Evolutionary conservation across 2,888 invertebrate species (phyloP), one percentile per base, ranked within the genome.

Genomic region (Papilio elwesi): DNA sequence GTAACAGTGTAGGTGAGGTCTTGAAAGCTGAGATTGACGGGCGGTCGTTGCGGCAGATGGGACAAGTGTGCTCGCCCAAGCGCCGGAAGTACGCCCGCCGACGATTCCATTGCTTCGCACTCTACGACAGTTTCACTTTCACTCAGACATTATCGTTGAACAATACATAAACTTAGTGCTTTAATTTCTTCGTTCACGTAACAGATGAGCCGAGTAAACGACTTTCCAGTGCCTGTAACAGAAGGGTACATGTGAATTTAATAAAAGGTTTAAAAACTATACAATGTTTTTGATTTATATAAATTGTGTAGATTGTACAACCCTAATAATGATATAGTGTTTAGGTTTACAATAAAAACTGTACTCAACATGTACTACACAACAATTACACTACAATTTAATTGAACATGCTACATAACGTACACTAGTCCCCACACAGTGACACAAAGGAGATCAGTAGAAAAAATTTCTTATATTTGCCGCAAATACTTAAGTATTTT

Each of bases 1-100:
- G 96, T 96, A 48, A 98, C 97, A 0, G 96, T 96, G 85, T 97
- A 98, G 0, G 96, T 96, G 59, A 98, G 91, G 85, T 98, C 97
- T 78, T 95, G 95, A 88, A 98, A 98, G 84, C 97, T 96, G 74
- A 98, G 95, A 87, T 97, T 96, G 69, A 98, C 95, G 0, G 97
- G 95, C 4, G 96, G 95, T 84, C 96, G 94, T 84, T 94, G 94
- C 0, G 95, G 95, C 62, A 96, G 85, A 81, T 96, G 95, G 0
- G 95, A 95, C 48, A 96, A 82, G 74, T 90, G 90, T 48, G 86
- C 85, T 80, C 90, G 83, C 13, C 89, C 88, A 69, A 88, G 71
- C 71, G 83, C 81, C 13, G 75, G 62, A 82, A 77, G 77, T 43
- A 81, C 78, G 52, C 79, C 77, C 62, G 87, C 84, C 79, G 55